Conservation (phyloP, 2,797 vertebrate species). For the Sebastes matsubarae region DNA sequence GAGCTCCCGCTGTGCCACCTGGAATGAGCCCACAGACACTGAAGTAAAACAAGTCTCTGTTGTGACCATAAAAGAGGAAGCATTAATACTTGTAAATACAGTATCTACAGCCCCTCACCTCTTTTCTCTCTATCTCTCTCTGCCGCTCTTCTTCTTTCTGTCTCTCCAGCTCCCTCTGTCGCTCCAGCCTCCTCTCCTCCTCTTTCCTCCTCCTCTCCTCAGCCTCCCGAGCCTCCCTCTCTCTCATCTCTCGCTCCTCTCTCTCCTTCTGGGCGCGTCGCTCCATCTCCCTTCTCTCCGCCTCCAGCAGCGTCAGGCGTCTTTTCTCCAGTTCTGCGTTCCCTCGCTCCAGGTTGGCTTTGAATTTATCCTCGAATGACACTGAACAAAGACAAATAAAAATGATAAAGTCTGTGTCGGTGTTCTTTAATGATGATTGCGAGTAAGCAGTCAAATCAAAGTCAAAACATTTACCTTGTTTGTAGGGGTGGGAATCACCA, state of each 20-base stretch:
- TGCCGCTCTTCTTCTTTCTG: conserved; percentile 79
- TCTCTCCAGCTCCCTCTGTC: conserved; percentile 76
- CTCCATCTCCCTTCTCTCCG: conserved; percentile 90
- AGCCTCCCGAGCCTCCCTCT: conserved; percentile 73
- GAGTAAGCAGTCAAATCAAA: background rate
- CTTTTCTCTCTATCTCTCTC: conserved; percentile 80
- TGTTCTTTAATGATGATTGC: background rate
- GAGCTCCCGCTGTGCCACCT: conserved; percentile 93
- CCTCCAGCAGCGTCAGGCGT: conserved; percentile 87
- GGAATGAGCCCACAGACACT: conserved; percentile 17
- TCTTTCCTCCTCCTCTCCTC: conserved; percentile 85
- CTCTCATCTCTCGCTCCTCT: conserved; percentile 88
- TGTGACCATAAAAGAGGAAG: background rate
- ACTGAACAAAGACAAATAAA: conserved; percentile 71
- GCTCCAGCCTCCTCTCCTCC: conserved; percentile 84
- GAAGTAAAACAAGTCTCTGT: background rate
- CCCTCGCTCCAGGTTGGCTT: conserved; percentile 92
- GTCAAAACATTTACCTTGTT: background rate
- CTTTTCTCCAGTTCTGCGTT: conserved; percentile 95
- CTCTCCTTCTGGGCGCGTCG: conserved; percentile 88
- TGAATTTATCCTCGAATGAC: conserved; percentile 94
- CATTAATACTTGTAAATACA: background rate
- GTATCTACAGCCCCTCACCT: conserved; percentile 57
- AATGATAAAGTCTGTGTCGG: background rate
- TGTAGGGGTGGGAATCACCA: no score